Conservation (phyloP, 53 echinoderm and acorn worm genomes). For the Zoroaster sp. region DNA sequence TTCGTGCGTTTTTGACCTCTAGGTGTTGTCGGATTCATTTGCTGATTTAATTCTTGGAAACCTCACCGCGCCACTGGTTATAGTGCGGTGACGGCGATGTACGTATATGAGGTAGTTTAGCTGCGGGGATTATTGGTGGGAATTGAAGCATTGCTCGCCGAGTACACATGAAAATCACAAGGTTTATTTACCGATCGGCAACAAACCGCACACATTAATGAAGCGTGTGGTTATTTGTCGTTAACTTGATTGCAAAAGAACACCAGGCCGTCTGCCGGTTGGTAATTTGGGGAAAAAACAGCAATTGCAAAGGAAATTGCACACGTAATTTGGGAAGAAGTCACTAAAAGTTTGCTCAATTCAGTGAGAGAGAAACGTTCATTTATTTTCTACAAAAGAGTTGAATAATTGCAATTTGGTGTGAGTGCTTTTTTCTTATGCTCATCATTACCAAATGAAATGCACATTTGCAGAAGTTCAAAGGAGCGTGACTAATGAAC, state of each 20-base stretch:
- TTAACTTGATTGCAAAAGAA: slow-evolving; percentile 13
- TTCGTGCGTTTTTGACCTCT: too few species aligned
- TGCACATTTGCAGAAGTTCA: background rate
- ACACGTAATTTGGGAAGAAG: slow-evolving; percentile 15
- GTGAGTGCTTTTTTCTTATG: background rate
- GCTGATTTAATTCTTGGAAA: too few species aligned
- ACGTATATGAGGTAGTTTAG: too few species aligned
- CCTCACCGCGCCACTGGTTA: too few species aligned
- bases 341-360: background rate
- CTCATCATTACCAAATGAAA: background rate
- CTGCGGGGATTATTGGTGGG: background rate
- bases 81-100: too few species aligned
- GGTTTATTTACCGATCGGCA: background rate
- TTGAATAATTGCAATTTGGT: background rate
- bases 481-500: background rate
- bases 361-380: background rate
- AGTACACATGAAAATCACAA: background rate
- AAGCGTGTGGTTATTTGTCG: slow-evolving; percentile 1
- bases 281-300: slow-evolving; percentile 4
- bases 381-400: background rate
- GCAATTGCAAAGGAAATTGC: slow-evolving; percentile 34
- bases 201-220: background rate
- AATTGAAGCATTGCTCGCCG: background rate
- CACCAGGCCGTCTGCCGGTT: slow-evolving; percentile 5
- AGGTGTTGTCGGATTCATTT: too few species aligned